Evolutionary conservation across 2,113 vertebrate species (phyloP).

Genomic region (Dipodomys merriami): DNA sequence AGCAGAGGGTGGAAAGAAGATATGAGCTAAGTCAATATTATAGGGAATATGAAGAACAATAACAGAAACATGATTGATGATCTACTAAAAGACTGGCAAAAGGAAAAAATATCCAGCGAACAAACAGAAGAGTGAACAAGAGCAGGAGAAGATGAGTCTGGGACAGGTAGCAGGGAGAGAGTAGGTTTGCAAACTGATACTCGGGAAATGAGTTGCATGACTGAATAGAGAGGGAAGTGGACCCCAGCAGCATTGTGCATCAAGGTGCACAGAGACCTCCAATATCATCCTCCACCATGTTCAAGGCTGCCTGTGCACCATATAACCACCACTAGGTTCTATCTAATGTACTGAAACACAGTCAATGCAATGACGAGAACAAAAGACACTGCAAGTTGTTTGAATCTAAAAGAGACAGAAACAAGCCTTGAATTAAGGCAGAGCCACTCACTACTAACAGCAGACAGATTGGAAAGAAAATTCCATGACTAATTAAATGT

Average conservation of each 20-base stretch:
- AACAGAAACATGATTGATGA: neutral
- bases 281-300: neutral
- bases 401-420: neutral
- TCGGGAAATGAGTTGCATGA: neutral
- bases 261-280: neutral
- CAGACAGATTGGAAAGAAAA: neutral
- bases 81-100: neutral
- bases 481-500: neutral
- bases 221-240: neutral
- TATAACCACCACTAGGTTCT: neutral
- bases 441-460: neutral
- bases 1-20: neutral
- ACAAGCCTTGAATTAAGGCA: neutral
- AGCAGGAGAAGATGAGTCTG: neutral
- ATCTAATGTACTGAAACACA: neutral
- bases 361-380: neutral
- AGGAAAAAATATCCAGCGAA: neutral
- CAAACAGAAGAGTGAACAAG: neutral
- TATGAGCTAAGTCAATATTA: neutral
- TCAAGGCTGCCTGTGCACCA: neutral
- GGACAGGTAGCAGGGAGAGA: rapidly evolving
- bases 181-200: no score
- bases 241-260: neutral
- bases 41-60: neutral
- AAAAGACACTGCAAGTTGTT: neutral